Evolutionary conservation across 2,113 vertebrate genomes (phyloP), one percentile per base, ranked within the genome.

Genomic region (Lipotes vexillifer): DNA sequence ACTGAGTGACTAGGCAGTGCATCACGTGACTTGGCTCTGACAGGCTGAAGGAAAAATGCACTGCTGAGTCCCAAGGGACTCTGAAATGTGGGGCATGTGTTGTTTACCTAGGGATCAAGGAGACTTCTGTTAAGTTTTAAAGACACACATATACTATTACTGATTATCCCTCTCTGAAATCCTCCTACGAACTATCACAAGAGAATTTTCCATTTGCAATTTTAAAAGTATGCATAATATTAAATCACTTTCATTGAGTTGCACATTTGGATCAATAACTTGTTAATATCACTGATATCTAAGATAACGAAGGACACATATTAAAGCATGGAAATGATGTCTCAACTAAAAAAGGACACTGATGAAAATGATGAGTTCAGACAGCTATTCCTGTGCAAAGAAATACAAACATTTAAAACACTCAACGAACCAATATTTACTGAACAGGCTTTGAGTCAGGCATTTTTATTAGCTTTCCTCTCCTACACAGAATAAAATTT

Each of bases 21-120:
- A 57, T 89, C 66, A 72, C 1, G 9, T 90, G 90, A 96, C 49
- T 92, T 93, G 83, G 57, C 74, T 90, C 61, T 33, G 90, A 96
- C 91, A 97, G 83, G 49, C 15, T 84, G 94, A 94, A 94, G 36
- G 27, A 95, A 96, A 18, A 92, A 93, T 74, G 61, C 95, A 65
- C 77, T 93, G 59, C 46, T 72, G 27, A 96, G 83, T 90, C n/a
- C 63, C 31, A 83, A 49, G 29, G 55, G 46, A 80, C 63, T 94
- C 44, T 41, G 33, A 66, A 71, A 18, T 65, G 11, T 68, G 3
- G 2, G 57, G 5, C 31, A 17, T 44, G 9, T 65, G 23, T 38
- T 78, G 61, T 25, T 90, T 74, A 69, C 25, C 77, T 94, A 44
- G 21, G 23, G 21, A 82, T 52, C 23, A 66, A 75, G 31, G 9